Evolutionary conservation across 2,113 vertebrate species (phyloP).

Genomic region (Microcebus ravelobensis): DNA sequence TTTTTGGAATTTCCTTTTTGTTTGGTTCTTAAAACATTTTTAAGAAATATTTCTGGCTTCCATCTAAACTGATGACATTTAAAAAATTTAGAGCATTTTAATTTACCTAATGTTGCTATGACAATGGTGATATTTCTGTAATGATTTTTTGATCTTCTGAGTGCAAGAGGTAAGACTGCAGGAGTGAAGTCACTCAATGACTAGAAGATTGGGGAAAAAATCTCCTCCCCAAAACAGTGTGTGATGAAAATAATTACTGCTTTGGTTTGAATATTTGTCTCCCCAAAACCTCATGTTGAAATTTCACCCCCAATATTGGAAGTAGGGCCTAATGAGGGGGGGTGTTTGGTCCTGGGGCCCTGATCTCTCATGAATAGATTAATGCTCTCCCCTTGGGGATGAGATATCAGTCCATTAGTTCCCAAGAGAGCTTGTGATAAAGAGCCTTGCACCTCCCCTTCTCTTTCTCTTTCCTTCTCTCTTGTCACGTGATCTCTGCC

Average conservation of each 20-base stretch:
- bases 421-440: neutral
- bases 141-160: conserved; percentile 30
- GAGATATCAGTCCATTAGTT: neutral
- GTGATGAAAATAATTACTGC: neutral
- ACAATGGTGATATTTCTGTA: conserved; percentile 7
- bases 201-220: neutral
- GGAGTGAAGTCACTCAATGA: neutral
- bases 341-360: neutral
- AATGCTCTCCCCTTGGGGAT: neutral
- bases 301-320: neutral
- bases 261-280: neutral
- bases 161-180: neutral
- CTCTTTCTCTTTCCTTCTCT: neutral
- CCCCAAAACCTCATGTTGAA: neutral
- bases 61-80: conserved; percentile 7
- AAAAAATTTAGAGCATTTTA: conserved; percentile 38
- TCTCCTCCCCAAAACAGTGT: rapidly evolving
- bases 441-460: neutral
- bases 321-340: no score
- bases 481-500: neutral
- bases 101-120: conserved; percentile 27
- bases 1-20: conserved; percentile 25
- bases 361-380: neutral
- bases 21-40: conserved; percentile 11
- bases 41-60: neutral